Conservation (phyloP, 2,113 vertebrate species). For the Macquaria australasica region DNA sequence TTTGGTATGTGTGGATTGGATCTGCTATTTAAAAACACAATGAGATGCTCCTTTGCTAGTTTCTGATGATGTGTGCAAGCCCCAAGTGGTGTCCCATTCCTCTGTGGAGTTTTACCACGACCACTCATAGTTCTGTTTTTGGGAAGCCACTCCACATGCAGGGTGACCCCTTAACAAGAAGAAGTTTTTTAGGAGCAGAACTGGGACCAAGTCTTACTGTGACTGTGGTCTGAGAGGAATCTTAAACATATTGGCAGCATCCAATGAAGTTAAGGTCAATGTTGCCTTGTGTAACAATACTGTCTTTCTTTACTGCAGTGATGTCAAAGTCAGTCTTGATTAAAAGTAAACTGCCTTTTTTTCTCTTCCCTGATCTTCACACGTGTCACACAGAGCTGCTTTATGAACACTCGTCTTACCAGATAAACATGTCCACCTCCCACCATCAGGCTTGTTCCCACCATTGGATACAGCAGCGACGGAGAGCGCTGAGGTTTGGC, state of each 20-base stretch:
- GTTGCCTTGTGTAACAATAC: background rate
- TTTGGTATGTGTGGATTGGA: background rate
- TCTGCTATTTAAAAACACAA: background rate
- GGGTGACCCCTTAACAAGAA: background rate
- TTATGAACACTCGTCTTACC: slow-evolving; percentile 18
- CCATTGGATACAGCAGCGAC: slow-evolving; percentile 30
- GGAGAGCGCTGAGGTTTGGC: slow-evolving; percentile 55
- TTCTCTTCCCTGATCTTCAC: slow-evolving; percentile 11
- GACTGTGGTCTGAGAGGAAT: background rate
- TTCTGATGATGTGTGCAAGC: background rate
- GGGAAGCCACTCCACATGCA: background rate
- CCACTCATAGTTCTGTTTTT: background rate
- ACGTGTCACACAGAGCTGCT: slow-evolving; percentile 35
- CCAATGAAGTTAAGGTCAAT: background rate
- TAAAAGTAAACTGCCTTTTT: slow-evolving; percentile 2
- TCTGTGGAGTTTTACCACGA: background rate
- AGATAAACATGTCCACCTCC: slow-evolving; percentile 59
- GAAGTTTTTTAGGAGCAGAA: background rate
- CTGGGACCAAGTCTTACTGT: background rate
- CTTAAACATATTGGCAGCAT: background rate
- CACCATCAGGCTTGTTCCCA: slow-evolving; percentile 42
- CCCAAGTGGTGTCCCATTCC: background rate
- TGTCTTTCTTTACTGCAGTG: background rate
- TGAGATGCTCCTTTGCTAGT: background rate
- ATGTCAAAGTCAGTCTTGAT: slow-evolving; percentile 16